Conservation (phyloP, 1,140 invertebrate species). For the Chionoecetes opilio region DNA sequence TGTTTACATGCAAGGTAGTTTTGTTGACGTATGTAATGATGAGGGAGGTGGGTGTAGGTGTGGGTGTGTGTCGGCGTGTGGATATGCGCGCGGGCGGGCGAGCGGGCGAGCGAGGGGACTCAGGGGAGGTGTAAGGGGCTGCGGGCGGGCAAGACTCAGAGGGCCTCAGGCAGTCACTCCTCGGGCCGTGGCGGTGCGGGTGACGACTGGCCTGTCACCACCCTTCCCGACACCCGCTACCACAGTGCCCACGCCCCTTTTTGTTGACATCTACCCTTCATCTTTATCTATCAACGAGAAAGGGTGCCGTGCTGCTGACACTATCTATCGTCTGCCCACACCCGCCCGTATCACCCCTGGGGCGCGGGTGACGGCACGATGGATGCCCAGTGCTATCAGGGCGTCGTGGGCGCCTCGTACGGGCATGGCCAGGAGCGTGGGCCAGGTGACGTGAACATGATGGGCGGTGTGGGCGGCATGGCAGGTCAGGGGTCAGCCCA, state of each 20-base stretch:
- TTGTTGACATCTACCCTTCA: not conserved
- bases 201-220: conserved; percentile 67
- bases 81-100: conserved; percentile 43
- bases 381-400: conserved; percentile 70
- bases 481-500: not conserved
- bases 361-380: conserved; percentile 35
- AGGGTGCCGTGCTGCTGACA: not conserved
- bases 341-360: not conserved
- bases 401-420: conserved; percentile 45
- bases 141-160: conserved; percentile 55
- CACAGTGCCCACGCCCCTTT: not conserved
- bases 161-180: conserved; percentile 65
- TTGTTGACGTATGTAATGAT: no score
- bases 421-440: conserved; percentile 43
- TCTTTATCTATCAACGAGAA: not conserved
- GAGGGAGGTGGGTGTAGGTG: not conserved
- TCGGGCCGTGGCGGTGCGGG: conserved; percentile 60
- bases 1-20: not conserved
- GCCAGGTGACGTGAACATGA: conserved; percentile 59
- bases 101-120: not conserved
- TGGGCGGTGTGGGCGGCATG: conserved; percentile 51
- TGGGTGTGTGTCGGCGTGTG: not conserved
- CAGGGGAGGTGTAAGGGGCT: conserved; percentile 45
- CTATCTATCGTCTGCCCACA: not conserved
- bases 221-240: conserved; percentile 16